phyloP scores from a whole-genome alignment of 92 coral and sea anemone genomes.

The Actinernus sp. region DNA sequence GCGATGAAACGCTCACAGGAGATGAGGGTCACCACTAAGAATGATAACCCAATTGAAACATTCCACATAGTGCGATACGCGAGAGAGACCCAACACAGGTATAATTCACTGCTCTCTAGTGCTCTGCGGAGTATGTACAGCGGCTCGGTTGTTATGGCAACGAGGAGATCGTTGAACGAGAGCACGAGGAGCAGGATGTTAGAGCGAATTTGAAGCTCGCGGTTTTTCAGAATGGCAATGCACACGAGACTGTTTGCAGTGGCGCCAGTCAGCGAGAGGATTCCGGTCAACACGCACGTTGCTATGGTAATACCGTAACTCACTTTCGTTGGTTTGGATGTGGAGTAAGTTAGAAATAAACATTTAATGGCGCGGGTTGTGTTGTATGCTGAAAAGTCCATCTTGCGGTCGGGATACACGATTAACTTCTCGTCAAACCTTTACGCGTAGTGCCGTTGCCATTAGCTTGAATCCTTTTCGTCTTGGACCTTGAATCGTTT shows the following conservation, averaged over 20 bases:
- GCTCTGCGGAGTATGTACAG: slow-evolving; percentile 32
- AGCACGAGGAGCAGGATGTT: slow-evolving; percentile 20
- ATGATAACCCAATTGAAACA: slow-evolving; percentile 27
- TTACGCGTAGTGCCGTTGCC: too few relatives aligned
- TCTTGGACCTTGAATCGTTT: too few relatives aligned
- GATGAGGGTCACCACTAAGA: slow-evolving; percentile 14
- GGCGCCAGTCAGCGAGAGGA: slow-evolving; percentile 18
- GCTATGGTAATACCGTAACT: slow-evolving; percentile 1
- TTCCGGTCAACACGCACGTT: slow-evolving; percentile 27
- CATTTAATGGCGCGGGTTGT: slow-evolving; percentile 8
- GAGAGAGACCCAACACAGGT: slow-evolving; percentile 30
- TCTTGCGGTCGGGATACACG: too few relatives aligned
- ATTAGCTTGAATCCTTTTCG: too few relatives aligned
- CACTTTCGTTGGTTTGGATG: slow-evolving; percentile 1
- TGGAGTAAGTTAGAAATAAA: slow-evolving; percentile 12
- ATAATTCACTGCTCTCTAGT: slow-evolving; percentile 15
- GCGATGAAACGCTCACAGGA: slow-evolving; percentile 37
- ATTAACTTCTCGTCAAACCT: too few relatives aligned
- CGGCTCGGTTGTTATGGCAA: slow-evolving; percentile 19
- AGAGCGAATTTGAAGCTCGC: slow-evolving; percentile 19
- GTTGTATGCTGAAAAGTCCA: too few relatives aligned
- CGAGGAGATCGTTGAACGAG: slow-evolving; percentile 25
- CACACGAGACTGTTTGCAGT: slow-evolving; percentile 27
- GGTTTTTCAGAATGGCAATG: slow-evolving; percentile 21
- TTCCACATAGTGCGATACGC: slow-evolving; percentile 40